Conservation (phyloP, 2,797 vertebrate genomes). For the Neomorphus geoffroyi region DNA sequence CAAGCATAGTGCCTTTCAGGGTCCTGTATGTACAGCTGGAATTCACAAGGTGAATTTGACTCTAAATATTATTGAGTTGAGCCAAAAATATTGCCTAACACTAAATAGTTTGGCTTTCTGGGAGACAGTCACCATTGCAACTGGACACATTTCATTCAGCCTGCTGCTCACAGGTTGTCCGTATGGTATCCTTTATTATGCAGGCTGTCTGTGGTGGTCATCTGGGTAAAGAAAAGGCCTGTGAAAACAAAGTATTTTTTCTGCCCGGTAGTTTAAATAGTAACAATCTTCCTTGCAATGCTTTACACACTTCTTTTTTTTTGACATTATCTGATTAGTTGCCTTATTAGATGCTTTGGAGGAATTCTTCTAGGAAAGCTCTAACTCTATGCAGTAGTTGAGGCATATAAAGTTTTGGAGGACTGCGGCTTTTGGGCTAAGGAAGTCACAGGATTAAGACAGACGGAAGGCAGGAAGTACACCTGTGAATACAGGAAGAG, state of each 20-base stretch:
- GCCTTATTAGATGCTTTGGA: not conserved
- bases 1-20: not conserved
- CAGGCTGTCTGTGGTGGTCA: not conserved
- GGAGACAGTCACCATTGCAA: not conserved
- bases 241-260: not conserved
- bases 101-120: not conserved
- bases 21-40: not conserved
- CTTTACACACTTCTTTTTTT: not conserved
- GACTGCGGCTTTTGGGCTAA: not conserved
- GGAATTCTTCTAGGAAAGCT: not conserved
- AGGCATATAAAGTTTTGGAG: not conserved
- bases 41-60: not conserved
- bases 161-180: not conserved
- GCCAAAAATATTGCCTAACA: not conserved
- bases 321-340: not conserved
- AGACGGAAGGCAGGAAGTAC: not conserved
- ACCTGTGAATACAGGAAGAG: not conserved
- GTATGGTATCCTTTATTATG: not conserved
- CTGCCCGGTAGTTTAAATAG: not conserved
- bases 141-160: not conserved
- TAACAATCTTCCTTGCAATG: not conserved
- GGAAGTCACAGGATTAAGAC: not conserved
- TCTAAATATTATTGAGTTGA: not conserved
- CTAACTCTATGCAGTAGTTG: not conserved
- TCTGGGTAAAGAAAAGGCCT: not conserved